Evolutionary conservation across 2,888 invertebrate species (phyloP), one percentile per base, ranked within the genome.

Genomic region (Nudaria mundana): DNA sequence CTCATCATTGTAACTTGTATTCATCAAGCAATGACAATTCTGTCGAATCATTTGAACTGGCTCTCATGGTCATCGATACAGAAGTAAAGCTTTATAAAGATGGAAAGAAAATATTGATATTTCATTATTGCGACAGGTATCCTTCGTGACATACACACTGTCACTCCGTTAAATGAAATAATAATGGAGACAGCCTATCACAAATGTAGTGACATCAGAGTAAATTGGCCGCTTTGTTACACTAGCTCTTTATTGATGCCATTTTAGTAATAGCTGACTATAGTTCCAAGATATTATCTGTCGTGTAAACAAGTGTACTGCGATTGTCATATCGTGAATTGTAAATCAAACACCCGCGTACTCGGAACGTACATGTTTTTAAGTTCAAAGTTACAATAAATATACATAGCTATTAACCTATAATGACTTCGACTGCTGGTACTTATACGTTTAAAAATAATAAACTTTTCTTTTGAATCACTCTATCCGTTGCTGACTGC

Each of bases 61-160:
- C n/a, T n/a, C n/a, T n/a, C n/a, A n/a, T n/a, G n/a, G n/a, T n/a
- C n/a, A n/a, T n/a, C n/a, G n/a, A n/a, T n/a, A n/a, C n/a, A n/a
- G n/a, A n/a, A n/a, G n/a, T n/a, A n/a, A n/a, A n/a, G n/a, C n/a
- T n/a, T n/a, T n/a, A n/a, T n/a, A n/a, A n/a, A n/a, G n/a, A n/a
- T n/a, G n/a, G n/a, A n/a, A n/a, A n/a, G n/a, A n/a, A n/a, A n/a
- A n/a, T n/a, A n/a, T n/a, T n/a, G n/a, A n/a, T 75, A 65, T 71
- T 72, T 71, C 82, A 84, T 86, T 77, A 84, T 77, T 66, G 69
- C 65, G 86, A 87, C 86, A 86, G 84, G 79, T 79, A 79, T 72
- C 87, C 70, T 78, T 24, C 14, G 85, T 76, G 87, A 80, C 58
- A 30, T 46, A 56, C 67, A 61, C 64, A 68, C 65, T 63, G 68